Conservation (phyloP, 1,140 invertebrate species). For the Micrasema minimum region DNA sequence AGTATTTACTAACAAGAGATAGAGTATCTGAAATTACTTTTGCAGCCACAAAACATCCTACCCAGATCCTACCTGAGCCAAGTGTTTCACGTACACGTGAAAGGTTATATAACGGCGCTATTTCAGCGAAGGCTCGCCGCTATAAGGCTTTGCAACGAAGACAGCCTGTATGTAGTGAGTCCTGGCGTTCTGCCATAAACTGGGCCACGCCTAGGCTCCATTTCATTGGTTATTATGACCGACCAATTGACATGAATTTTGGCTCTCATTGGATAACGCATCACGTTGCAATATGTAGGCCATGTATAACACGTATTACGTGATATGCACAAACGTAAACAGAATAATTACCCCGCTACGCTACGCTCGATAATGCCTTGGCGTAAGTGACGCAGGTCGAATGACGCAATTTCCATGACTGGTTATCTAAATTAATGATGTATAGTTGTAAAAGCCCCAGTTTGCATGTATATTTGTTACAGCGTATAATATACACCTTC, state of each 20-base stretch:
- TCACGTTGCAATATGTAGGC: conserved; percentile 46
- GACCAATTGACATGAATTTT: conserved; percentile 65
- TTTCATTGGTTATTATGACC: conserved; percentile 66
- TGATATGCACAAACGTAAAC: conserved; percentile 32
- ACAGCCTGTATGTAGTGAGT: conserved; percentile 54
- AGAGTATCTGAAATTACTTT: too few species aligned
- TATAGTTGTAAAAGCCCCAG: too few species aligned
- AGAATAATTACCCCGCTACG: too few species aligned
- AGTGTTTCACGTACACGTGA: background rate
- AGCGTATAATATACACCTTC: too few species aligned
- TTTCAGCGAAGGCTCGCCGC: conserved; percentile 3
- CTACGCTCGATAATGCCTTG: background rate
- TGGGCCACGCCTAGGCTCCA: conserved; percentile 63
- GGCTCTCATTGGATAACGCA: conserved; percentile 61
- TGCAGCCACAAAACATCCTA: too few species aligned
- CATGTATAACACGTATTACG: conserved; percentile 42
- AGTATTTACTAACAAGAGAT: too few species aligned
- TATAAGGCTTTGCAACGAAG: conserved; percentile 34
- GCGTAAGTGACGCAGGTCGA: background rate
- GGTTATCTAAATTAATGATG: too few species aligned
- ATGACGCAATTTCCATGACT: background rate
- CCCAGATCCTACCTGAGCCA: conserved; percentile 5
- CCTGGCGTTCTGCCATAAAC: conserved; percentile 62
- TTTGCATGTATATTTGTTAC: too few species aligned
- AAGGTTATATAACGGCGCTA: conserved; percentile 29